phyloP scores from a whole-genome alignment of 2,888 invertebrate genomes.

The Elegia similella region DNA sequence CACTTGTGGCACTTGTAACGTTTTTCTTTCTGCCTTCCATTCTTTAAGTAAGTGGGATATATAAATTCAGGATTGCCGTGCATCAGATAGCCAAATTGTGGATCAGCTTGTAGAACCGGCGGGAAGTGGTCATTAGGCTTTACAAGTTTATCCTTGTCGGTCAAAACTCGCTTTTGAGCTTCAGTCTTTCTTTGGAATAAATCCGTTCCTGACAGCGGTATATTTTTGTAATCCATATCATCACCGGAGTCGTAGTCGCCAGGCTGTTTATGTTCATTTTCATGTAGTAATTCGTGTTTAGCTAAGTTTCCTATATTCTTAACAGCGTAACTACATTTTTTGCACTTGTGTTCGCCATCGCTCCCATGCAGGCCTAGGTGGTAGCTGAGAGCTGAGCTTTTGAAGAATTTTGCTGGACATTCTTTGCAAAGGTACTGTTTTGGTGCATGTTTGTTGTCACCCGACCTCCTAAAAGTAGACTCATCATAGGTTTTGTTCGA shows the following conservation, averaged over 20 bases:
- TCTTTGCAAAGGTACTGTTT: slow-evolving; percentile 80
- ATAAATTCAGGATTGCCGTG: slow-evolving; percentile 89
- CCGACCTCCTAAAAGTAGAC: slow-evolving; percentile 43
- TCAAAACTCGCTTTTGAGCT: slow-evolving; percentile 76
- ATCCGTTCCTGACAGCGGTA: slow-evolving; percentile 85
- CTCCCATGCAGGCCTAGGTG: slow-evolving; percentile 86
- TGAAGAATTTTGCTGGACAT: slow-evolving; percentile 89
- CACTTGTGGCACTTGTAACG: slow-evolving; percentile 92
- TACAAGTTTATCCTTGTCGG: slow-evolving; percentile 73
- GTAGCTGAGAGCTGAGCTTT: slow-evolving; percentile 85
- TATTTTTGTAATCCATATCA: slow-evolving; percentile 72
- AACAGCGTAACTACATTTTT: slow-evolving; percentile 86
- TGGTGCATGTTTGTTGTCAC: slow-evolving; percentile 53
- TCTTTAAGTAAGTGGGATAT: slow-evolving; percentile 88
- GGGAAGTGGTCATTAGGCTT: slow-evolving; percentile 79
- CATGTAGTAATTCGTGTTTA: slow-evolving; percentile 83
- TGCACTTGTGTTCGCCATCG: slow-evolving; percentile 84
- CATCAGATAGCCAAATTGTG: slow-evolving; percentile 85
- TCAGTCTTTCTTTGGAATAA: slow-evolving; percentile 84
- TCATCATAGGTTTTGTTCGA: slow-evolving; percentile 45
- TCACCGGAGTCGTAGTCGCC: slow-evolving; percentile 74
- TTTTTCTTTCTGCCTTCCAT: slow-evolving; percentile 88
- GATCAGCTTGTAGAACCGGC: slow-evolving; percentile 81
- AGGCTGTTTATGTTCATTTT: slow-evolving; percentile 51
- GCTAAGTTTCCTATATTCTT: slow-evolving; percentile 85